Conservation (phyloP, 2,888 invertebrate genomes). For the Scaptomyza flava region DNA sequence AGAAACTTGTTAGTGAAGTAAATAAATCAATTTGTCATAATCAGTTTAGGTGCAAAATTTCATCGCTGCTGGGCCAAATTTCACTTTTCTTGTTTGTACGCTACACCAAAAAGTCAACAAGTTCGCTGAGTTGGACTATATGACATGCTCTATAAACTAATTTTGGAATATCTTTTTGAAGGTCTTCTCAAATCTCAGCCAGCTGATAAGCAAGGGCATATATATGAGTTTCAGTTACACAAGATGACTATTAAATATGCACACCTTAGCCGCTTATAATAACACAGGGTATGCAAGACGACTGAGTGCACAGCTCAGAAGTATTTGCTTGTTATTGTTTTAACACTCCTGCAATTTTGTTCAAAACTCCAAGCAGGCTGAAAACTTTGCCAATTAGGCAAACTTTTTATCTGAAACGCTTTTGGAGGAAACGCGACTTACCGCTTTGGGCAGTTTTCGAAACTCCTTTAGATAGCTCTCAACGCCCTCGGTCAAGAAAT, state of each 20-base stretch:
- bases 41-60: slow-evolving; percentile 81
- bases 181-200: not conserved
- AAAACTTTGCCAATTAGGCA: slow-evolving; percentile 74
- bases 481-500: slow-evolving; percentile 93
- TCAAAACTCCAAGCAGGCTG: slow-evolving; percentile 55
- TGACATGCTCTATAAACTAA: slow-evolving; percentile 25
- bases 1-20: slow-evolving; percentile 81
- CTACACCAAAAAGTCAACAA: slow-evolving; percentile 26
- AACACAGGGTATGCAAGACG: slow-evolving; percentile 38
- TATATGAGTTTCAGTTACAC: not conserved
- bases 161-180: slow-evolving; percentile 17
- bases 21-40: slow-evolving; percentile 83
- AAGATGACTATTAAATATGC: not conserved
- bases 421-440: slow-evolving; percentile 82
- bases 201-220: not conserved
- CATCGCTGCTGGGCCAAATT: slow-evolving; percentile 67
- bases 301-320: slow-evolving; percentile 37
- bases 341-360: slow-evolving; percentile 61
- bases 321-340: slow-evolving; percentile 64
- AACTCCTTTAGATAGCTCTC: slow-evolving; percentile 93
- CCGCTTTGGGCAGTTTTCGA: slow-evolving; percentile 89
- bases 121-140: slow-evolving; percentile 27
- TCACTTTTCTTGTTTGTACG: slow-evolving; percentile 55
- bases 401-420: slow-evolving; percentile 50
- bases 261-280: not conserved